A percentile compares a stretch with the other conserved stretches of the same genome.
Evolutionary conservation across 2,113 vertebrate genomes (phyloP).

Genomic region (Amphilophus citrinellus): DNA sequence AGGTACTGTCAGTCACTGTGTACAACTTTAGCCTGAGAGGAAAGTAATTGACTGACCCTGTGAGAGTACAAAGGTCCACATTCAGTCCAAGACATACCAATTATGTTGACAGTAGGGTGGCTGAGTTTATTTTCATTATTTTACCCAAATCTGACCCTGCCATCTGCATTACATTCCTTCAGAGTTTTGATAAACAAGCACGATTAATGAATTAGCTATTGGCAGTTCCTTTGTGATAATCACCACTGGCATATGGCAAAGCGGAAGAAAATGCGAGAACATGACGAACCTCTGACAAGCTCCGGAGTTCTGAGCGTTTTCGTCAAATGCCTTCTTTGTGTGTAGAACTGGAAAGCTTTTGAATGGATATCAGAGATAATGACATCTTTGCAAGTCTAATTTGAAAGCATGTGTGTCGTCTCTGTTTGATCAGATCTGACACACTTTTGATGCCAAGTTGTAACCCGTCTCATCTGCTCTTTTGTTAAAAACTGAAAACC

Average conservation of each 20-base stretch:
- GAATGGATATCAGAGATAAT: slow-evolving; percentile 1
- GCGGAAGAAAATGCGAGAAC: not conserved
- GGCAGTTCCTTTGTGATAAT: not conserved
- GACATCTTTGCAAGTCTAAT: slow-evolving; percentile 9
- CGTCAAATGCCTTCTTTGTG: not conserved
- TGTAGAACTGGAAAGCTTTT: not conserved
- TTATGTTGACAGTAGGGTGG: not conserved
- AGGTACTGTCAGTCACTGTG: slow-evolving; percentile 57
- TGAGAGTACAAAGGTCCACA: slow-evolving; percentile 43
- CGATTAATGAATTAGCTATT: not conserved
- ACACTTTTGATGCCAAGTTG: not conserved
- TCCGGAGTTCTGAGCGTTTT: not conserved
- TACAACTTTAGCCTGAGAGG: slow-evolving; percentile 51
- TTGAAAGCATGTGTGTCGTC: slow-evolving; percentile 1
- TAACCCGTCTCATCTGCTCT: not conserved
- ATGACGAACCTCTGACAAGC: not conserved
- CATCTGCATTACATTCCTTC: accelerated
- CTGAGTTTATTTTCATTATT: not conserved
- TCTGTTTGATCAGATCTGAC: slow-evolving; percentile 16
- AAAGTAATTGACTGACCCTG: slow-evolving; percentile 68
- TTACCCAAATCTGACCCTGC: not conserved
- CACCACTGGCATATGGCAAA: not conserved
- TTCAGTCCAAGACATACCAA: slow-evolving; percentile 40
- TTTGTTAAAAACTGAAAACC: not conserved
- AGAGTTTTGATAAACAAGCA: not conserved